Conservation (phyloP, 2,888 invertebrate genomes). For the Andrena hattorfiana region DNA sequence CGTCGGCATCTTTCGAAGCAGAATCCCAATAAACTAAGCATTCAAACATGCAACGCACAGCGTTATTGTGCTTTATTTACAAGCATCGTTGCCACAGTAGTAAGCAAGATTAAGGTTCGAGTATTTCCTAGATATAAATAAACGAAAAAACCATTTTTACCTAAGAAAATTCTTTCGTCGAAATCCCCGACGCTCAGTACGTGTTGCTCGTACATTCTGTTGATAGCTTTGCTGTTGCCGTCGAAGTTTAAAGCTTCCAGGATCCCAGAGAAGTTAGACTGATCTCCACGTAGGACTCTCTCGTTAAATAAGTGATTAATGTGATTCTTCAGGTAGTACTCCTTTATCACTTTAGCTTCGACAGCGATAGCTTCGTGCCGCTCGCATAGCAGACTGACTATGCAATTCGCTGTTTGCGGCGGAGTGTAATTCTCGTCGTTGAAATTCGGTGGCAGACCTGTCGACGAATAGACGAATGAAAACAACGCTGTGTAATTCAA, state of each 20-base stretch:
- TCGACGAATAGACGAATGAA: slow-evolving; percentile 41
- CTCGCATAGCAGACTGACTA: slow-evolving; percentile 93
- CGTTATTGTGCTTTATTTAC: slow-evolving; percentile 18
- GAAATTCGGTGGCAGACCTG: slow-evolving; percentile 91
- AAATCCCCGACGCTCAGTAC: slow-evolving; percentile 97
- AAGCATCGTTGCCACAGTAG: slow-evolving; percentile 16
- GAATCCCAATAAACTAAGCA: slow-evolving; percentile 32
- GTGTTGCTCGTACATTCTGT: slow-evolving; percentile 95
- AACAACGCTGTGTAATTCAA: background rate
- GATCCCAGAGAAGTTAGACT: slow-evolving; percentile 90
- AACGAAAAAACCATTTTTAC: slow-evolving; percentile 80
- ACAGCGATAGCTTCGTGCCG: slow-evolving; percentile 93
- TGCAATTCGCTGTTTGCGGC: slow-evolving; percentile 91
- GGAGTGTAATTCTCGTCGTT: slow-evolving; percentile 87
- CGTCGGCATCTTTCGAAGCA: slow-evolving; percentile 1
- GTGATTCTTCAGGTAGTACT: slow-evolving; percentile 93
- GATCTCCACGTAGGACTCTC: slow-evolving; percentile 91
- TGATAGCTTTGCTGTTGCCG: slow-evolving; percentile 93
- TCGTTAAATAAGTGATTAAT: slow-evolving; percentile 90
- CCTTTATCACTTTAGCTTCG: slow-evolving; percentile 96
- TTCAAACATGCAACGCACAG: slow-evolving; percentile 25
- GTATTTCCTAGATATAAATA: background rate
- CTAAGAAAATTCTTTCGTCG: slow-evolving; percentile 98
- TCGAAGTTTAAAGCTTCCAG: slow-evolving; percentile 94
- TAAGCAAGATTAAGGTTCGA: slow-evolving; percentile 21